A percentile compares a stretch with the other conserved stretches of the same genome.
phyloP scores from a whole-genome alignment of 2,113 vertebrate genomes.

The Vulpes ferrilata region DNA sequence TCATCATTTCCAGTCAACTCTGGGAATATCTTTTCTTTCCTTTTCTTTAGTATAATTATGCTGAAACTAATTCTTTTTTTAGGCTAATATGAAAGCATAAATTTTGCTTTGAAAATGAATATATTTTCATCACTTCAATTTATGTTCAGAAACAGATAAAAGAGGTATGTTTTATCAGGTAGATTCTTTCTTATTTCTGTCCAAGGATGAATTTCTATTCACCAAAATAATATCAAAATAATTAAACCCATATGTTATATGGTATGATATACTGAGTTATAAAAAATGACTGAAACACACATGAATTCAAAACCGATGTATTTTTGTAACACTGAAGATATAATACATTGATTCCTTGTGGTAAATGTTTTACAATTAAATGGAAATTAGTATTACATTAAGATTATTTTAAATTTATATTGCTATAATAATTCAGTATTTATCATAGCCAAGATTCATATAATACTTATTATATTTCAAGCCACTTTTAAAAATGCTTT shows the following conservation, averaged over 20 bases:
- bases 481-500: background rate
- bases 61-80: background rate
- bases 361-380: background rate
- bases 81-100: background rate
- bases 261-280: background rate
- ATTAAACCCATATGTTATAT: background rate
- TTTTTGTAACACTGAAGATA: background rate
- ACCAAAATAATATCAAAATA: background rate
- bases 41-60: background rate
- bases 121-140: background rate
- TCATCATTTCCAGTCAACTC: background rate
- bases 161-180: background rate
- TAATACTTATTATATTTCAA: background rate
- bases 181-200: background rate
- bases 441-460: background rate
- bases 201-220: background rate
- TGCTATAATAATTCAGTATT: background rate
- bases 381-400: background rate
- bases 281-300: background rate
- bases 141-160: background rate
- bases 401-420: background rate
- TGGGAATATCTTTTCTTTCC: background rate
- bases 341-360: background rate
- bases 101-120: slow-evolving; percentile 25
- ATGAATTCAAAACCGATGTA: background rate